Percentiles rank a stretch among this genome's conserved stretches.
These are phyloP conservation scores for Phylloscopus whistleri DNA, from an alignment of 2,113 vertebrate genomes.

Conservation along the genomic window DNA sequence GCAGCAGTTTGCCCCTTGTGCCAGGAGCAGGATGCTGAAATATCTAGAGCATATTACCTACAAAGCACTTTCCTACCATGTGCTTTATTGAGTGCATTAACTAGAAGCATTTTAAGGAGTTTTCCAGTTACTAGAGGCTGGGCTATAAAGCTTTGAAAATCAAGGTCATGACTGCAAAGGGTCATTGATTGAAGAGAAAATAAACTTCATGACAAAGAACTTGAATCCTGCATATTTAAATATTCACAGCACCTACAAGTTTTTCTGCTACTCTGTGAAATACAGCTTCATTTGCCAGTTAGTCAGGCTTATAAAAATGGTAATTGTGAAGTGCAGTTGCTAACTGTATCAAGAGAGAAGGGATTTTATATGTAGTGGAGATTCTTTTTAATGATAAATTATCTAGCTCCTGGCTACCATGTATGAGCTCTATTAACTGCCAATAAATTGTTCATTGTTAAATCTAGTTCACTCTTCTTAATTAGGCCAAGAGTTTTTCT, in stretches of 20 bases:
- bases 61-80: not conserved
- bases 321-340: conserved; percentile 63
- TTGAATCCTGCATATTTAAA: conserved; percentile 36
- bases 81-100: conserved; percentile 6
- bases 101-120: conserved; percentile 6
- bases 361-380: conserved; percentile 65
- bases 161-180: not conserved
- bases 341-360: conserved; percentile 63
- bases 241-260: conserved; percentile 46
- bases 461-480: conserved; percentile 77
- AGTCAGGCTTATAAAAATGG: conserved; percentile 68
- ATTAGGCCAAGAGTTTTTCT: conserved; percentile 72
- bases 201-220: conserved; percentile 4
- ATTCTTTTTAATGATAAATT: conserved; percentile 76
- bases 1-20: not conserved
- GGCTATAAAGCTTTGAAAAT: not conserved
- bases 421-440: conserved; percentile 75
- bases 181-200: not conserved
- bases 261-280: conserved; percentile 58
- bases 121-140: not conserved
- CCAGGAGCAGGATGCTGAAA: not conserved
- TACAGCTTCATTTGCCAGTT: conserved; percentile 52
- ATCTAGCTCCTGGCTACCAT: conserved; percentile 75
- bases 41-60: not conserved
- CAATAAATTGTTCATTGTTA: conserved; percentile 78